These are phyloP conservation scores for Astropecten irregularis DNA, from an alignment of 53 echinoderm and acorn worm species.

Conservation along the genomic window DNA sequence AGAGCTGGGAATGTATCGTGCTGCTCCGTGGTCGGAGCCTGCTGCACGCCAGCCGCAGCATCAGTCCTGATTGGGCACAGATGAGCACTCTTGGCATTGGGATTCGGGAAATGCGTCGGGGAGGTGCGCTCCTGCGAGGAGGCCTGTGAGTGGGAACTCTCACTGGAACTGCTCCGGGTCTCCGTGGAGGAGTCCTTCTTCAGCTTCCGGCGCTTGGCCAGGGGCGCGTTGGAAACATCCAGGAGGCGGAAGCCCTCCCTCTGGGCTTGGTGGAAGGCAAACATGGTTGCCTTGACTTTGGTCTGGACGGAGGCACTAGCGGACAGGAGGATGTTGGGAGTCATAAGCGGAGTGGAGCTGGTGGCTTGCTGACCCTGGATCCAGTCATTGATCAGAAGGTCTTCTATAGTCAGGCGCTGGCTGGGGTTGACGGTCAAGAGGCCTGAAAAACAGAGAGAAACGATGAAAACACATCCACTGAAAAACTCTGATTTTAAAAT, in stretches of 20 bases:
- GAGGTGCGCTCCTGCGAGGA: slow-evolving; percentile 64
- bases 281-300: slow-evolving; percentile 91
- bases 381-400: slow-evolving; percentile 88
- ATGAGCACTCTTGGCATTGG: slow-evolving; percentile 3
- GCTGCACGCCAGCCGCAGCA: not conserved
- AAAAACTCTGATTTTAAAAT: no score
- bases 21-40: not conserved
- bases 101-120: slow-evolving; percentile 33
- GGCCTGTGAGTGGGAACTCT: slow-evolving; percentile 85
- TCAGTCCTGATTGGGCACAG: not conserved
- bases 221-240: slow-evolving; percentile 95
- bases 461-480: no score
- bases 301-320: slow-evolving; percentile 78
- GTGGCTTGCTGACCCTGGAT: slow-evolving; percentile 85
- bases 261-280: slow-evolving; percentile 92
- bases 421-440: slow-evolving; percentile 85
- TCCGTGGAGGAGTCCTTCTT: slow-evolving; percentile 98
- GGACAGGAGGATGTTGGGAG: slow-evolving; percentile 85
- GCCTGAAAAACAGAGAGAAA: slow-evolving; percentile 68
- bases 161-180: slow-evolving; percentile 95
- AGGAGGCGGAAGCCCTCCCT: slow-evolving; percentile 90
- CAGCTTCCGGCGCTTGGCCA: slow-evolving; percentile 93
- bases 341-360: slow-evolving; percentile 96
- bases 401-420: slow-evolving; percentile 78
- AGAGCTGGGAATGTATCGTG: not conserved